Base-by-base conservation (phyloP, 2,797 vertebrate species). In the Gambusia yucatana region DNA sequence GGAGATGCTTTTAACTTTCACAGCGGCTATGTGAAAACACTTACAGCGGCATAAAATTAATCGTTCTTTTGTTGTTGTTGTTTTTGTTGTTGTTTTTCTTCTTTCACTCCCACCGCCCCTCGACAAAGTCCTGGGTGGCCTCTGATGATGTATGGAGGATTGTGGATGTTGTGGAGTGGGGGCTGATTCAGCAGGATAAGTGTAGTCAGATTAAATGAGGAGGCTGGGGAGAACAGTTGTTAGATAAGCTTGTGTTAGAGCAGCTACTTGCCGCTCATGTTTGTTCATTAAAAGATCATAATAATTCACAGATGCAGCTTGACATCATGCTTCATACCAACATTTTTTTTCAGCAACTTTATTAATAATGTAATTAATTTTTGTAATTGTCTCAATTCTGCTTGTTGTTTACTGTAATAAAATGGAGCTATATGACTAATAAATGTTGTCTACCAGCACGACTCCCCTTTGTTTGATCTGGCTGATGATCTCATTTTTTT, bases 1-100 rank as follows among this genome's bases (percentile, higher is more conserved):
- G 25, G 7, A 70, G 41, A 70, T 16, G 67, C 67, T 70, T 44
- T 70, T 70, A 70, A 28, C 67, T 70, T 44, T 70, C 13, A 46
- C 25, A 70, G 67, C 6, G 1, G 41, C 36, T 70, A 14, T 5
- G 5, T 70, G 39, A 43, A 50, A 50, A 70, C 67, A 28, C 4
- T 25, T n/a, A 16, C 41, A n/a, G 25, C 25, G 65, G 65, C 25
- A 69, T 69, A 13, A 69, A 69, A 69, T 69, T 6, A 69, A 69
- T 6, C 57, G 1, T 0, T 10, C 4, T 28, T 36, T 65, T 11
- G 22, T 22, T 20, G 22, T 8, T 22, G 46, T 46, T 46, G 44
- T 14, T 30, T 63, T 39, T 11, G 43, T 11, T 22, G 33, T 7
- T 20, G 16, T 22, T 39, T 39, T 41, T 41, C 17, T 41, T 41